Conservation (phyloP, 2,113 vertebrate species). For the Ondatra zibethicus region DNA sequence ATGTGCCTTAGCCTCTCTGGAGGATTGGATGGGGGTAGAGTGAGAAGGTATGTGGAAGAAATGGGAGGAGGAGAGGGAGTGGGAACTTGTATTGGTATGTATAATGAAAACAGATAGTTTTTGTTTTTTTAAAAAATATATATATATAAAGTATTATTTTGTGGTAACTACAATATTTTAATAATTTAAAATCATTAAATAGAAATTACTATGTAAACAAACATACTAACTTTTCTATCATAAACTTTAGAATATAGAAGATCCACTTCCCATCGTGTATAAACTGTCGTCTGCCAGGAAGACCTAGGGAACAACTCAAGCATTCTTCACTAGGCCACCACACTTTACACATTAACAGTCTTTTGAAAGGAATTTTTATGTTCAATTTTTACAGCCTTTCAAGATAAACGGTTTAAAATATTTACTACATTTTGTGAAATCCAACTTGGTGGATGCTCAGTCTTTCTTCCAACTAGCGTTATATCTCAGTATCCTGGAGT, state of each 20-base stretch:
- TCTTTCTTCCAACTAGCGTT: neutral
- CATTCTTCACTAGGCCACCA: neutral
- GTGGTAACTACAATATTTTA: neutral
- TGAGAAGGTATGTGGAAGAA: no score
- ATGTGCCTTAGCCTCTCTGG: no score
- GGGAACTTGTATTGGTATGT: no score
- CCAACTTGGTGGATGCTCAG: neutral
- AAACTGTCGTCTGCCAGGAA: conserved; percentile 25
- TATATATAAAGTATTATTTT: neutral
- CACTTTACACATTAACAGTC: neutral
- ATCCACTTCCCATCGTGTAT: neutral
- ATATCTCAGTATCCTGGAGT: neutral
- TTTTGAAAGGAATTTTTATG: neutral
- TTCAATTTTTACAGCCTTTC: neutral
- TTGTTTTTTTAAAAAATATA: no score
- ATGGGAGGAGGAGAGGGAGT: no score
- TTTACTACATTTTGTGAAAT: neutral
- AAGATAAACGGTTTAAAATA: neutral
- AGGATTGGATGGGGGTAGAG: no score
- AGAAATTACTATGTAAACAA: neutral
- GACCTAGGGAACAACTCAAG: neutral
- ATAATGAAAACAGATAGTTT: no score
- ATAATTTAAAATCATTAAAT: conserved; percentile 25
- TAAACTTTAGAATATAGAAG: conserved; percentile 3
- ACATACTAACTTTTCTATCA: neutral